Base-by-base conservation (phyloP, 2,888 invertebrate species). In the Nyleta sp. region DNA sequence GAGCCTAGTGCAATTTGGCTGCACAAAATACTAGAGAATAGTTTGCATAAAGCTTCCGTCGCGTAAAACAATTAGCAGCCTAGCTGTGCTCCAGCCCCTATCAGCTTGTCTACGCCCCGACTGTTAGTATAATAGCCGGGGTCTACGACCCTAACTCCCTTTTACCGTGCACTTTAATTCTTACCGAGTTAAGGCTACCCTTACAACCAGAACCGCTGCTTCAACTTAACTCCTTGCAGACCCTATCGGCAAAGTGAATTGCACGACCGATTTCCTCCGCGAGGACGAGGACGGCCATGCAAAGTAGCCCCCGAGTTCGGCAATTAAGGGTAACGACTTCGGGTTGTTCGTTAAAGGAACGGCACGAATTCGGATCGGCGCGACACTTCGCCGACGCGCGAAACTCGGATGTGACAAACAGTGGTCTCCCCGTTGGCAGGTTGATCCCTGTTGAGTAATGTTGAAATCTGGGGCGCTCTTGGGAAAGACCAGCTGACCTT, bases 371-470 rank as follows among this genome's bases (percentile, higher is more conserved):
- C 55, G 18, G 52, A 74, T 71, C 60, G 22, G 31, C 64, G 64
- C 62, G 62, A 68, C 68, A 24, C 60, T 73, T 76, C 81, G 65
- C 31, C 85, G 83, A 85, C 83, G 84, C 82, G 85, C 79, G 79
- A 78, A 81, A 76, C 81, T 82, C 76, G 78, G 28, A 8, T 82
- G 81, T 81, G 82, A 82, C 84, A 85, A 88, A 89, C 88, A 88
- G 88, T 87, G 84, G 86, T 81, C 81, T 83, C 78, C 79, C 62
- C 65, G 71, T 55, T 89, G 90, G 86, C 90, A 90, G 87, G 86
- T 90, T 90, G 89, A 90, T 90, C 90, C 90, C 78, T 80, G 84
- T 90, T 90, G 90, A 90, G 88, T 90, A 90, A 90, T 90, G 90
- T 90, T 87, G 85, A 90, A 90, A 90, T 90, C 90, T 90, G 90